These are phyloP conservation scores for Saccostrea echinata DNA, from an alignment of 1,140 invertebrate species.

Conservation along the genomic window DNA sequence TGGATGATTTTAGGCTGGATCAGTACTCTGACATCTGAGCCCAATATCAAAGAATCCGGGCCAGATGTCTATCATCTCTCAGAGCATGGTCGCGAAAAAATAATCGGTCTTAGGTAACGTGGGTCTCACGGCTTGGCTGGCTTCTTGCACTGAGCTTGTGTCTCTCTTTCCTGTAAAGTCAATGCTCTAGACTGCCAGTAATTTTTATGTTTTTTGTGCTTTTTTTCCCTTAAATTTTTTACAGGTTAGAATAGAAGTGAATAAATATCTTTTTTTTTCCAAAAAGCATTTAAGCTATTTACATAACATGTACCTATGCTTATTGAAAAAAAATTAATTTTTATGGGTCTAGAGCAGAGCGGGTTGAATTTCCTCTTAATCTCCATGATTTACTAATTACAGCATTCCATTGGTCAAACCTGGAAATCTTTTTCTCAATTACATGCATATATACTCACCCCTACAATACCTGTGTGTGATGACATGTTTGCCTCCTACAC, in stretches of 20 bases:
- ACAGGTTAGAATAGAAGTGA: not conserved
- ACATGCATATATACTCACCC: not conserved
- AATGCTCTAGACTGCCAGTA: conserved; percentile 13
- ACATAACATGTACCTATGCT: not conserved
- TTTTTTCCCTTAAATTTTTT: not conserved
- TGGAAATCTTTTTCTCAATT: not conserved
- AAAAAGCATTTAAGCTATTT: not conserved
- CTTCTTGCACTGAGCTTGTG: not conserved
- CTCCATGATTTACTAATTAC: not conserved
- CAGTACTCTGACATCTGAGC: conserved; percentile 83
- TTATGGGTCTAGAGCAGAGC: not conserved
- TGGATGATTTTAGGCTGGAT: conserved; percentile 65
- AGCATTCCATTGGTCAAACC: not conserved
- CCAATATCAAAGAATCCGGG: conserved; percentile 68
- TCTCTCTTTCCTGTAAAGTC: not conserved
- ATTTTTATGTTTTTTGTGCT: not conserved
- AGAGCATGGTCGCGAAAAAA: conserved; percentile 65
- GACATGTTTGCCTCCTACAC: not conserved
- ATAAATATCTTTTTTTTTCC: not conserved
- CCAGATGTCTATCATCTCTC: conserved; percentile 62
- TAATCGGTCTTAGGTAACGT: conserved; percentile 67
- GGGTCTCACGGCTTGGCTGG: conserved; percentile 20
- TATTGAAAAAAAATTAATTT: not conserved
- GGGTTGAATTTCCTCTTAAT: conserved; percentile 22
- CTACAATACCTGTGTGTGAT: not conserved